Conservation (phyloP, 2,797 vertebrate species). For the Peromyscus attwateri region DNA sequence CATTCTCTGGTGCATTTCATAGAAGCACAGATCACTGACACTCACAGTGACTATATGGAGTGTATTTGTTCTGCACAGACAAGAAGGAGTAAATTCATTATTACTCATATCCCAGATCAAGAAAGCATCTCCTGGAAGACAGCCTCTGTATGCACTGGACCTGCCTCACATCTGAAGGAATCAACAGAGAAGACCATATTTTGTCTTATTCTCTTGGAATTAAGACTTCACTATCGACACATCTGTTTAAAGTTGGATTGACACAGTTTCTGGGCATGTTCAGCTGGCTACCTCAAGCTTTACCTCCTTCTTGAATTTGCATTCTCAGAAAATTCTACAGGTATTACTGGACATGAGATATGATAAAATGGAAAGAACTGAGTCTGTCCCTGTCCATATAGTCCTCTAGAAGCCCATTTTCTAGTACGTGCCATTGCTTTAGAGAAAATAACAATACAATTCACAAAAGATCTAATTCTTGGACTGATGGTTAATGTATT, state of each 20-base stretch:
- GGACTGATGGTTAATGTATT: background rate
- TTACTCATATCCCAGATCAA: background rate
- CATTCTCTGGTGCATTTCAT: background rate
- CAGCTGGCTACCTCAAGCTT: background rate
- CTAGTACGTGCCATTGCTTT: background rate
- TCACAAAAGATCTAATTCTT: background rate
- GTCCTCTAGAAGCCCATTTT: background rate
- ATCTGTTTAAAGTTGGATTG: background rate
- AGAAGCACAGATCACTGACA: background rate
- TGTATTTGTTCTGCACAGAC: background rate
- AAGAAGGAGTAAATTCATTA: background rate
- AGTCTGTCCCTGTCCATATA: background rate
- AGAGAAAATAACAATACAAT: background rate
- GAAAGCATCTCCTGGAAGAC: fast-evolving
- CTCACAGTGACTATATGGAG: background rate
- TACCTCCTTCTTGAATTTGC: background rate
- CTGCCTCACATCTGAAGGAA: background rate
- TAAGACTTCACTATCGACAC: background rate
- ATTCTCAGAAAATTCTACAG: background rate
- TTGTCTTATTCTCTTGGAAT: background rate
- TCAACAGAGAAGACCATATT: background rate
- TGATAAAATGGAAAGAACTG: background rate
- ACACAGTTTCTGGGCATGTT: background rate
- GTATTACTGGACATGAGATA: background rate
- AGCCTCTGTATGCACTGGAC: background rate